Conservation (phyloP, 1,140 invertebrate species). For the Saccostrea glomerata region DNA sequence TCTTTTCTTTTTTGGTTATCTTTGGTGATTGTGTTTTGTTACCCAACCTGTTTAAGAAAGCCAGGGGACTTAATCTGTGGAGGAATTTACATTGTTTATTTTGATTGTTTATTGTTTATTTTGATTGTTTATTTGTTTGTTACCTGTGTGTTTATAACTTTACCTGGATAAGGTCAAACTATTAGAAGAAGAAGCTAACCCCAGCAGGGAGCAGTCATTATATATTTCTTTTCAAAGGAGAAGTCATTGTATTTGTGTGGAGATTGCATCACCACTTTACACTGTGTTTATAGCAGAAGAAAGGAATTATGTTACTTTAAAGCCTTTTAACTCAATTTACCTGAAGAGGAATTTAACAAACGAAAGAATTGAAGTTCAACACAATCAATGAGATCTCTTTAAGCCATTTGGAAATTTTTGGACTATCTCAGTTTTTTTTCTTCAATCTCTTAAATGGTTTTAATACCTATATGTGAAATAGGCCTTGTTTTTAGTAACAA, state of each 20-base stretch:
- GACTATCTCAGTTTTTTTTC: no score
- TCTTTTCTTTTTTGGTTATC: background rate
- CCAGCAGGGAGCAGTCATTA: background rate
- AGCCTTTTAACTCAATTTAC: background rate
- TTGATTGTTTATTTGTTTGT: background rate
- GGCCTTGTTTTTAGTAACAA: background rate
- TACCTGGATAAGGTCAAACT: background rate
- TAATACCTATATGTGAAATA: conserved; percentile 10
- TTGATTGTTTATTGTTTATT: background rate
- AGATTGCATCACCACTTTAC: background rate
- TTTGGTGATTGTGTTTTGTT: background rate
- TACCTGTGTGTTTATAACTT: background rate
- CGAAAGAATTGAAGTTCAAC: background rate
- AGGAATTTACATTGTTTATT: background rate
- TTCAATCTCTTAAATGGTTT: background rate
- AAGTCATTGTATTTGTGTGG: background rate
- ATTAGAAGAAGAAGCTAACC: background rate
- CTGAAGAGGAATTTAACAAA: background rate
- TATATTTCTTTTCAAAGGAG: background rate
- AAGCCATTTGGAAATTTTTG: no score
- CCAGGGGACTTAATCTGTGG: background rate
- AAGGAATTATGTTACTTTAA: background rate
- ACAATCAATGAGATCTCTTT: no score
- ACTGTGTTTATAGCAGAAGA: background rate
- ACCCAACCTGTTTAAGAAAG: background rate